phyloP scores from a whole-genome alignment of 2,888 invertebrate genomes.

The Odontothrips loti region DNA sequence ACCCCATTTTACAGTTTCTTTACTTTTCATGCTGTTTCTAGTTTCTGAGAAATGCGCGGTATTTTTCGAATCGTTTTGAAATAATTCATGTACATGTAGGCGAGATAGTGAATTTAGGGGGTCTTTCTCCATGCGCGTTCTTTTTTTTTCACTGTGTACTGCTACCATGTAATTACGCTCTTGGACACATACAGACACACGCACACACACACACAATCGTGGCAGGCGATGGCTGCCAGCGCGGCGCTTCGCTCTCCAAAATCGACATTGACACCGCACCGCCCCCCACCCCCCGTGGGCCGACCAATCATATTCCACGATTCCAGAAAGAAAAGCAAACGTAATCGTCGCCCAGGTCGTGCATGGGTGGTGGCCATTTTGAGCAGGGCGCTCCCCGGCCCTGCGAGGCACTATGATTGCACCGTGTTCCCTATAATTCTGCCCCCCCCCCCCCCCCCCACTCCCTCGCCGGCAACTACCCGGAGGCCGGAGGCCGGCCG shows the following conservation, averaged over 20 bases:
- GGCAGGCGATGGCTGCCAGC: no score
- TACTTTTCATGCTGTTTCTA: no score
- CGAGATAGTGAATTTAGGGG: no score
- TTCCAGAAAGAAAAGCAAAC: neutral
- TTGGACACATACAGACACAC: no score
- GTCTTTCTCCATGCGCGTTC: neutral
- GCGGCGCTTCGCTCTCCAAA: neutral
- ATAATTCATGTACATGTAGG: no score
- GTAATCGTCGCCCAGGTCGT: neutral
- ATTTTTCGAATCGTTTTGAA: neutral
- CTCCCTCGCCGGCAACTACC: neutral
- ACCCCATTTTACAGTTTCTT: no score
- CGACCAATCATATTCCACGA: slow-evolving; percentile 14
- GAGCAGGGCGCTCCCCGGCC: neutral
- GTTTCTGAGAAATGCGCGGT: no score
- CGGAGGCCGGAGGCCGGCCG: neutral
- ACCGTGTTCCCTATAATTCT: slow-evolving; percentile 2
- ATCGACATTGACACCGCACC: neutral
- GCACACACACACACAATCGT: no score
- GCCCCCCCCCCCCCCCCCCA: neutral
- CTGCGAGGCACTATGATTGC: neutral
- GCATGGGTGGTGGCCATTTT: slow-evolving; percentile 11
- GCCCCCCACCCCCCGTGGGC: neutral
- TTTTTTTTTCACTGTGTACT: neutral
- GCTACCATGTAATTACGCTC: neutral